Evolutionary conservation across 1,140 invertebrate genomes (phyloP).

Genomic region (Laupala kohalensis): DNA sequence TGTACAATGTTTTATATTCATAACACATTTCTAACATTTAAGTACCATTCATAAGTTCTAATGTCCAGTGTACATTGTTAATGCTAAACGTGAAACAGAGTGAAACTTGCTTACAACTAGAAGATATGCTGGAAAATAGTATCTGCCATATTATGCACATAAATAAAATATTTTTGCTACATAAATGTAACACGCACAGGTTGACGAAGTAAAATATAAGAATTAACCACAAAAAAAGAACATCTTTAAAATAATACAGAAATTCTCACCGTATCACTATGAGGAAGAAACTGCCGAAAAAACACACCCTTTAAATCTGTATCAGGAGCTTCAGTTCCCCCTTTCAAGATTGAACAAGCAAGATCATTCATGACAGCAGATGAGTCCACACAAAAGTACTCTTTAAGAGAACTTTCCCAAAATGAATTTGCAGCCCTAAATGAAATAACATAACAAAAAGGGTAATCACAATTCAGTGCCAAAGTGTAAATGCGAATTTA

Average conservation of each 20-base stretch:
- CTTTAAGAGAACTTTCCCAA: constrained; percentile 57
- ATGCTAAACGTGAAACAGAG: too few species aligned
- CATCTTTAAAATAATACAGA: not conserved
- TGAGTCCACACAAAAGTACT: constrained; percentile 71
- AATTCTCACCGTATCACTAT: constrained; percentile 23
- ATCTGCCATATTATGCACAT: too few species aligned
- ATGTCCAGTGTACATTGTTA: too few species aligned
- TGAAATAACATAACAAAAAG: not conserved
- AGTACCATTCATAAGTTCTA: too few species aligned
- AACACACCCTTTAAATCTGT: constrained; percentile 44
- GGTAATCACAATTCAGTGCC: not conserved
- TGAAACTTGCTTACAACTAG: too few species aligned
- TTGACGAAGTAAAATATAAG: too few species aligned
- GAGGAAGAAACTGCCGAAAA: constrained; percentile 69
- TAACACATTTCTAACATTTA: too few species aligned
- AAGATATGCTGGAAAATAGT: too few species aligned
- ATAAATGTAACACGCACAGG: too few species aligned
- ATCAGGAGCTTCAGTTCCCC: constrained; percentile 42
- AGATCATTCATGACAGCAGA: constrained; percentile 69
- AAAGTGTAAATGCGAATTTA: too few species aligned
- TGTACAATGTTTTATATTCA: too few species aligned
- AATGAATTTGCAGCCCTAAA: constrained; percentile 53
- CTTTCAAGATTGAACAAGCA: constrained; percentile 51
- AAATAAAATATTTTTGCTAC: too few species aligned
- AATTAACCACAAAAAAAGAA: not conserved